A percentile compares a stretch with the other conserved stretches of the same genome.
Evolutionary conservation across 2,113 vertebrate genomes (phyloP).

Genomic region (Thalassarche chlororhynchos): DNA sequence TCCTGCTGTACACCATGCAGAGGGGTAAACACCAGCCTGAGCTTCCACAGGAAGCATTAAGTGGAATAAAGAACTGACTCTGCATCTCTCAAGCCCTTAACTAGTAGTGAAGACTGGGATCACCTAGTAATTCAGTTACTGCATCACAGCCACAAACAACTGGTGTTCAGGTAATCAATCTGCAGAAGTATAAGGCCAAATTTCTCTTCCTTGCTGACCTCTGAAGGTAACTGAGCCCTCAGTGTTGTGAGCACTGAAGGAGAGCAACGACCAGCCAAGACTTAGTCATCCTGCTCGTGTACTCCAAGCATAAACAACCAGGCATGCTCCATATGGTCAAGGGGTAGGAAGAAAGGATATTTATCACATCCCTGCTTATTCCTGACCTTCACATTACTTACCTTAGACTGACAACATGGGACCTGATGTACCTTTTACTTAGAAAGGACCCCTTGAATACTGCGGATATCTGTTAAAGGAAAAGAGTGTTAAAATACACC

Average conservation of each 20-base stretch:
- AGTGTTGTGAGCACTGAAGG: not conserved
- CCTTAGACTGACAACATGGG: constrained; percentile 70
- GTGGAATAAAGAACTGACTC: not conserved
- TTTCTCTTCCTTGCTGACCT: not conserved
- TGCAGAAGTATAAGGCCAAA: not conserved
- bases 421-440: constrained; percentile 58
- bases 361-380: not conserved
- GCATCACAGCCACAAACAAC: not conserved
- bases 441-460: constrained; percentile 69
- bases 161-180: not conserved
- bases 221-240: not conserved
- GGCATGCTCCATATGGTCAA: not conserved
- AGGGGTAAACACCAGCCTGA: not conserved
- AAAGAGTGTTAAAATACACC: not conserved
- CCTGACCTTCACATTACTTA: constrained; percentile 22
- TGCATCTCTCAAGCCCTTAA: not conserved
- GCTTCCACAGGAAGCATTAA: not conserved
- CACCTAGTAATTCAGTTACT: not conserved
- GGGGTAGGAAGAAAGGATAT: not conserved
- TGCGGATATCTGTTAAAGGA: constrained; percentile 66
- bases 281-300: not conserved
- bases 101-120: not conserved
- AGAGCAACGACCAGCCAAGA: not conserved
- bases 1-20: not conserved
- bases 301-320: not conserved